Evolutionary conservation across 37 sponge, comb jelly and placozoan genomes (phyloP), one percentile per base, ranked within the genome.

Genomic region (Chondrilla cf. caribensis): DNA sequence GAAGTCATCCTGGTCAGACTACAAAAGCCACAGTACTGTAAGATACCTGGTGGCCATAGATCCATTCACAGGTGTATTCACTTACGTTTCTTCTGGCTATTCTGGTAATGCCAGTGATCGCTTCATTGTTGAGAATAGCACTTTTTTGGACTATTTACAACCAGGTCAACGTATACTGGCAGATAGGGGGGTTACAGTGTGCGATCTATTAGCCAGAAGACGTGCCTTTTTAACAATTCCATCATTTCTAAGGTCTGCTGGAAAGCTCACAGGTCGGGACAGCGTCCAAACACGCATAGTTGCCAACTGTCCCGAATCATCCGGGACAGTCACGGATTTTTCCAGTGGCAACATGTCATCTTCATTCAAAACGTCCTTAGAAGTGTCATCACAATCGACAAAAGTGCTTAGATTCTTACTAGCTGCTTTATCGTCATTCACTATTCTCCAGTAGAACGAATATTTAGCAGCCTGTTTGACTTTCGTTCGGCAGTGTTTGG

Each of bases 131-230:
- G 43, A 68, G n/a, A 29, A 26, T 68, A 35, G 42, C 6, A 33
- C 28, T 7, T 58, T 81, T 65, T 68, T 81, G 64, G 66, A 81
- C 31, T 6, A 42, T 38, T 3, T 81, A 15, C 70, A n/a, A 11
- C 65, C 82, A 18, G 64, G 82, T 11, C 82, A 81, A 81, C 28
- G 67, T 9, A 59, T 81, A 29, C 67, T 81, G 18, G 82, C 82
- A 58, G 82, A 81, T 19, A 25, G 79, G 21, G 79, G 82, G 7
- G 14, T 81, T 33, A 58, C 57, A 81, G 82, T 22, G 31, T 25
- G 51, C 33, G 82, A 81, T 35, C 29, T 81, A 19, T 68, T 81
- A 41, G 65, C 38, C 3, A 64, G n/a, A 33, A 72, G 62, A 68
- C 5, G 67, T 9, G 37, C 80, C n/a, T 64, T 59, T n/a, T 11